phyloP scores from a whole-genome alignment of 2,797 vertebrate species.

The Vespertilio murinus region DNA sequence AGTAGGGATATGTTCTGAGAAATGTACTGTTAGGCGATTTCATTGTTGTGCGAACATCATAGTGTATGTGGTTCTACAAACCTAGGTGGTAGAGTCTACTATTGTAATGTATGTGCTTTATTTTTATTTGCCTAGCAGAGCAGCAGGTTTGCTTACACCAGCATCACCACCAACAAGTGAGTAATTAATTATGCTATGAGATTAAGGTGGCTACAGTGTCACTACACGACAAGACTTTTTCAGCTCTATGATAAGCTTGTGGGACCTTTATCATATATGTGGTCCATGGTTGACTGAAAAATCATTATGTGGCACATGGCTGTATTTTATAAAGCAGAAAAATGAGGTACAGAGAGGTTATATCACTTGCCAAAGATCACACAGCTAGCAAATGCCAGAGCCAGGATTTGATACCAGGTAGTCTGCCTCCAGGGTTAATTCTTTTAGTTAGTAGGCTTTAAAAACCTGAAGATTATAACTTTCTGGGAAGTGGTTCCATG shows the following conservation, averaged over 20 bases:
- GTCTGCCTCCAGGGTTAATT: not conserved
- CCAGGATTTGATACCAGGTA: not conserved
- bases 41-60: not conserved
- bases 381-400: not conserved
- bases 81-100: not conserved
- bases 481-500: not conserved
- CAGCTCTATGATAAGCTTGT: not conserved
- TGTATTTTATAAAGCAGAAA: not conserved
- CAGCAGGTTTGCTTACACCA: not conserved
- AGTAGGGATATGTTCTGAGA: not conserved
- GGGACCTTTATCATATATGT: not conserved
- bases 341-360: slow-evolving; percentile 6
- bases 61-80: not conserved
- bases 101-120: not conserved
- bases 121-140: not conserved
- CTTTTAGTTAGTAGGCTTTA: not conserved
- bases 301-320: not conserved
- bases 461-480: not conserved
- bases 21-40: not conserved
- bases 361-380: not conserved
- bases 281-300: not conserved
- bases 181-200: not conserved
- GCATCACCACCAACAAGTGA: not conserved
- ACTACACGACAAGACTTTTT: not conserved
- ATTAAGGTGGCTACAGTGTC: not conserved